Evolutionary conservation across 2,797 vertebrate species (phyloP).

Genomic region (Echeneis naucrates): DNA sequence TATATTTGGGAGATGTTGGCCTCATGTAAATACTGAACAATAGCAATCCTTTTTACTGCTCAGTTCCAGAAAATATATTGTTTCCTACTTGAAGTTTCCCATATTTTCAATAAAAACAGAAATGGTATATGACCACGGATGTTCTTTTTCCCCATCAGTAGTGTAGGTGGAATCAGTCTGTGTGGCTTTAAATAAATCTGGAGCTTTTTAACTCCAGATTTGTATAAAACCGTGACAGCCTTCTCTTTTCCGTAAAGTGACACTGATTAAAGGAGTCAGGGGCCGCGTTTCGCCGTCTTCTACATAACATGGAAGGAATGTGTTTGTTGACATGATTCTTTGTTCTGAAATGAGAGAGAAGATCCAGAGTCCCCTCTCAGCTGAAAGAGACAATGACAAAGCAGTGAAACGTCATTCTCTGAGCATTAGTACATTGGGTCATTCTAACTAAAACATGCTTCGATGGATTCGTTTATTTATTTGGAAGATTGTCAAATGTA

Average conservation of each 20-base stretch:
- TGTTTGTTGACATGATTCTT: neutral
- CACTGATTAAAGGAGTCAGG: neutral
- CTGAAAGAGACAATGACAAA: neutral
- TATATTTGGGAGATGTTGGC: conserved; percentile 63
- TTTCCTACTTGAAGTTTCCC: conserved; percentile 72
- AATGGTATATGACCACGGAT: conserved; percentile 32
- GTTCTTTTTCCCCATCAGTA: conserved; percentile 1
- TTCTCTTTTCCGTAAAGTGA: neutral
- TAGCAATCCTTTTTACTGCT: conserved; percentile 61
- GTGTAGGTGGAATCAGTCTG: neutral
- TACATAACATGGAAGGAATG: neutral
- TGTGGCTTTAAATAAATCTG: neutral
- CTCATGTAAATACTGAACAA: conserved; percentile 61
- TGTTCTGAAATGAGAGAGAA: neutral
- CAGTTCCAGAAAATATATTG: conserved; percentile 65
- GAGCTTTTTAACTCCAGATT: too few relatives aligned
- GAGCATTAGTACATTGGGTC: neutral
- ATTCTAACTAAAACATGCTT: neutral
- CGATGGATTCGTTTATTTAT: too few relatives aligned
- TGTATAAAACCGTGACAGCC: neutral
- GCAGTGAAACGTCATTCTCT: neutral
- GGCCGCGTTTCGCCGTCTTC: neutral
- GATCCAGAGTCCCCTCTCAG: neutral
- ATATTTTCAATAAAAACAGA: conserved; percentile 80
- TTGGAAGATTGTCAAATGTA: neutral